Percentiles rank a stretch among this genome's conserved stretches.
Conservation (phyloP, 64 coral and sea anemone species). For the Astreopora myriophthalma region DNA sequence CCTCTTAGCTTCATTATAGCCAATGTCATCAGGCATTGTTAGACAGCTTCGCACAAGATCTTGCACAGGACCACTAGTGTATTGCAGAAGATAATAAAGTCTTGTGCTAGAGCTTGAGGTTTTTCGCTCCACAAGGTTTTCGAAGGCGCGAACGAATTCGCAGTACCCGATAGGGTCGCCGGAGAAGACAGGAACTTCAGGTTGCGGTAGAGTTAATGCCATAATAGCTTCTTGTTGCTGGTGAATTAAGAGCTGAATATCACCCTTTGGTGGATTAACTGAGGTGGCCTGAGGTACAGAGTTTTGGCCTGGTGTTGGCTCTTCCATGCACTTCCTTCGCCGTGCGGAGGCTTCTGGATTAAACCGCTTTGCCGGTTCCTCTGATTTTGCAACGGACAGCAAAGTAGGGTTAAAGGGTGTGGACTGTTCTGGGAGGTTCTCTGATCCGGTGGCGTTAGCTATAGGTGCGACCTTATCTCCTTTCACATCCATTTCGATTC, state of each 20-base stretch:
- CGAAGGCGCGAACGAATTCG: conserved; percentile 15
- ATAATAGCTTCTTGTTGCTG: conserved; percentile 19
- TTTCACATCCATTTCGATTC: too few species aligned
- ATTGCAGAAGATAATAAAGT: conserved; percentile 57
- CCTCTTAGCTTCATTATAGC: conserved; percentile 36
- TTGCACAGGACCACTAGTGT: too few species aligned
- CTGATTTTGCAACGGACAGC: not conserved
- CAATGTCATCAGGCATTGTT: conserved; percentile 2
- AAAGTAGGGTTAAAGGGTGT: too few species aligned
- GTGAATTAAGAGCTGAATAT: conserved; percentile 7
- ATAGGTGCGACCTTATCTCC: too few species aligned
- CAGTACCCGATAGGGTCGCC: conserved; percentile 21
- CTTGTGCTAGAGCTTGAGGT: conserved; percentile 47
- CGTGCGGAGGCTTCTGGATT: not conserved
- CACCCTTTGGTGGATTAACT: not conserved
- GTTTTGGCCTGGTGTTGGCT: not conserved
- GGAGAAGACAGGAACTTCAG: not conserved
- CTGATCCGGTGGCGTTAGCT: too few species aligned
- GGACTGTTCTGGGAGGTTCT: too few species aligned
- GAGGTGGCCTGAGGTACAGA: too few species aligned
- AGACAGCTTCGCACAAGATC: conserved; percentile 47
- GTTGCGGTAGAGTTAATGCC: conserved; percentile 16
- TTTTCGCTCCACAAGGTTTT: too few species aligned
- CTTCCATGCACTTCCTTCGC: not conserved
- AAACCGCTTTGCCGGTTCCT: not conserved